Percentiles rank a stretch among this genome's conserved stretches.
phyloP scores from a whole-genome alignment of 2,888 invertebrate genomes.

The Heteropelma amictum region DNA sequence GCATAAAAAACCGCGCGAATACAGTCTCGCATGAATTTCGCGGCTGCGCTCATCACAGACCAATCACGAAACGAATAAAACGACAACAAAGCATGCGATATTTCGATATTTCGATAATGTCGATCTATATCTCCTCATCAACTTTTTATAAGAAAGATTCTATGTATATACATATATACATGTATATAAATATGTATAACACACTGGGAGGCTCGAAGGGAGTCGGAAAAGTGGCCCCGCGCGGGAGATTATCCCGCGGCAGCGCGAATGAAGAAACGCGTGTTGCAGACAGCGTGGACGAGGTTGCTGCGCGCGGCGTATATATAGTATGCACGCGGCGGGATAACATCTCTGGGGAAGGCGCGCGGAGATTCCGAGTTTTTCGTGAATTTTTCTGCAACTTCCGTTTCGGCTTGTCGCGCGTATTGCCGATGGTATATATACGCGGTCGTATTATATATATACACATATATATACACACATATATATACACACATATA shows the following conservation, averaged over 20 bases:
- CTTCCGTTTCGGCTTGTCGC: constrained; percentile 50
- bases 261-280: constrained; percentile 22
- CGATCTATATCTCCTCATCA: no score
- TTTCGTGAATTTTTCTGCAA: constrained; percentile 47
- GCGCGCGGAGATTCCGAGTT: constrained; percentile 5
- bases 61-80: no score
- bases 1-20: no score
- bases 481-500: no score
- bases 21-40: no score
- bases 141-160: no score
- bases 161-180: background rate
- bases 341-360: background rate
- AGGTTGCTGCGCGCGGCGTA: background rate
- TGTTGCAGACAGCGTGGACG: background rate
- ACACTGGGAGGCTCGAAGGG: constrained; percentile 7
- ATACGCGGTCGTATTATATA: constrained; percentile 9
- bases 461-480: background rate
- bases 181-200: background rate
- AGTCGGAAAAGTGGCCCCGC: constrained; percentile 35
- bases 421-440: constrained; percentile 4
- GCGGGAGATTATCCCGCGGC: constrained; percentile 41
- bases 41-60: no score
- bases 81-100: no score
- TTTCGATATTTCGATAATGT: no score
- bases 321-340: background rate